phyloP scores from a whole-genome alignment of 2,888 invertebrate species.

The Lamproptera curius region DNA sequence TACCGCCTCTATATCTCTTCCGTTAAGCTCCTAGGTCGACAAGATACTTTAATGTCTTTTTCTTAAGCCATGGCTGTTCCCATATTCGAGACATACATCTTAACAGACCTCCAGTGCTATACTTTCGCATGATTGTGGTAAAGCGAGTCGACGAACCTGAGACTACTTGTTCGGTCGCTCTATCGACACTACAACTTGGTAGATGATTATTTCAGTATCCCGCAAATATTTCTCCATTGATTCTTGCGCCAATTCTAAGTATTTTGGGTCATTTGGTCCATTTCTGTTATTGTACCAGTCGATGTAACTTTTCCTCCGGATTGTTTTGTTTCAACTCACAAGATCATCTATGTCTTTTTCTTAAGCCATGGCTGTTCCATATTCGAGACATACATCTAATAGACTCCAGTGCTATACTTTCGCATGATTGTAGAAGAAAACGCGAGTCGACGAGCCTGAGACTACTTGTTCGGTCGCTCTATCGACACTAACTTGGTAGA shows the following conservation, averaged over 20 bases:
- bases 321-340: conserved; percentile 23
- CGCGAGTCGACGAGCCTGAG: conserved; percentile 44
- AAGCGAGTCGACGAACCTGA: conserved; percentile 39
- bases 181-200: conserved; percentile 38
- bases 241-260: conserved; percentile 37
- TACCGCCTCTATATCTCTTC: no score
- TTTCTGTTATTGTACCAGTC: conserved; percentile 22
- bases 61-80: conserved; percentile 34
- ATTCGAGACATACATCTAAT: conserved; percentile 60
- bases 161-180: conserved; percentile 37
- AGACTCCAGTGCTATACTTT: conserved; percentile 35
- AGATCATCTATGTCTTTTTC: conserved; percentile 41
- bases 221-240: conserved; percentile 39
- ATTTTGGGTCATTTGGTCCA: conserved; percentile 34
- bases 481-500: conserved; percentile 35
- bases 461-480: conserved; percentile 59
- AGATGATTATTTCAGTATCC: conserved; percentile 28
- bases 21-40: no score
- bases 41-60: conserved; percentile 33
- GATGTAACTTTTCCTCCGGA: conserved; percentile 25
- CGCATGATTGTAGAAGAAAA: conserved; percentile 47
- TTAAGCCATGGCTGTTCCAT: conserved; percentile 78
- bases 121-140: conserved; percentile 35
- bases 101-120: conserved; percentile 30
- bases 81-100: conserved; percentile 38